These are phyloP conservation scores for Sweltsa coloradensis DNA, from an alignment of 1,140 invertebrate species.

Conservation along the genomic window DNA sequence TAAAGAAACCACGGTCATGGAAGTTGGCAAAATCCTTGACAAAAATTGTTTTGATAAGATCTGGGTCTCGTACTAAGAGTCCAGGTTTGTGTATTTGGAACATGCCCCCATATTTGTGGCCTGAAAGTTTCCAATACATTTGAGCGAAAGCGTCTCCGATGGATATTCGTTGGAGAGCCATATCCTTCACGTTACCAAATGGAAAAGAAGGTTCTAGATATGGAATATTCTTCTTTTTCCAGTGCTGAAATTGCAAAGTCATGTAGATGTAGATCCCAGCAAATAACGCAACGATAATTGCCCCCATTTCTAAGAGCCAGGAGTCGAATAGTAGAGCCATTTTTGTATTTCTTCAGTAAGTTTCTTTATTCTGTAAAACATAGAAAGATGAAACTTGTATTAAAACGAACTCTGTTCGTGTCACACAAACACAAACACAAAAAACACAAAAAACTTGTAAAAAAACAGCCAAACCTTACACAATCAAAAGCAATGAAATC, in stretches of 20 bases:
- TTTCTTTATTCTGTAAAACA: too few relatives aligned
- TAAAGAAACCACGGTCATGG: conserved; percentile 22
- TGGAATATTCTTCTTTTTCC: conserved; percentile 19
- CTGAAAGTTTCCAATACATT: neutral
- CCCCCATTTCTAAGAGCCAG: too few relatives aligned
- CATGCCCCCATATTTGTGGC: conserved; percentile 21
- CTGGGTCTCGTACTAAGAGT: conserved; percentile 31
- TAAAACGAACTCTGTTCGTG: too few relatives aligned
- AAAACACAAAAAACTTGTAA: too few relatives aligned
- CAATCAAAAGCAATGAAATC: too few relatives aligned
- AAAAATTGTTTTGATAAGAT: conserved; percentile 30
- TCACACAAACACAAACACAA: too few relatives aligned
- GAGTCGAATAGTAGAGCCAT: too few relatives aligned
- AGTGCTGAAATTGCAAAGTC: conserved; percentile 20
- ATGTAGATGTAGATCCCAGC: conserved; percentile 14
- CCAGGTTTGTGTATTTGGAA: conserved; percentile 29
- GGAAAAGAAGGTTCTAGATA: conserved; percentile 15
- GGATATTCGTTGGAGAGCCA: neutral
- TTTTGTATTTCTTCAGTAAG: too few relatives aligned
- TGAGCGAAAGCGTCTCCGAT: neutral
- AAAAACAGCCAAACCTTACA: too few relatives aligned
- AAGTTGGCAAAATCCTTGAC: conserved; percentile 36
- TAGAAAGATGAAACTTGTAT: too few relatives aligned
- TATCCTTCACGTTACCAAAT: neutral
- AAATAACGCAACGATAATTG: conserved; percentile 1